phyloP scores from a whole-genome alignment of 2,888 invertebrate species.

The Lasioglossum villosulum region DNA sequence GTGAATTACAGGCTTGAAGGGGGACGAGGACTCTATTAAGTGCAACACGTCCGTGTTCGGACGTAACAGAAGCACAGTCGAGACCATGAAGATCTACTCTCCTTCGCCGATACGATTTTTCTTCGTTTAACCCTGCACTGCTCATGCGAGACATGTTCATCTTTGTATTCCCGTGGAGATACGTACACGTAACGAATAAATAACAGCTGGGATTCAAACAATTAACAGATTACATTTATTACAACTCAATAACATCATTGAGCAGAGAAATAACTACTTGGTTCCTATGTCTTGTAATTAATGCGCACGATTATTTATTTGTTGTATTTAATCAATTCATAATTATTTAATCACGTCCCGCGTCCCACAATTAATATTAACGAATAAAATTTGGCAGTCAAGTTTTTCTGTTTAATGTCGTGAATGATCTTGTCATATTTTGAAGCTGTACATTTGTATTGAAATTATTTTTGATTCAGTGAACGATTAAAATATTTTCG shows the following conservation, averaged over 20 bases:
- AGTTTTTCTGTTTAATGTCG: not conserved
- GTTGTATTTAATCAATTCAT: too few species aligned
- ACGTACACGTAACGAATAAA: not conserved
- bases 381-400: not conserved
- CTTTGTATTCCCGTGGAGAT: not conserved
- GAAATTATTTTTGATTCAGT: not conserved
- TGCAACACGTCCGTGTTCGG: slow-evolving; percentile 11
- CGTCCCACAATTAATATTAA: too few species aligned
- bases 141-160: not conserved
- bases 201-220: too few species aligned
- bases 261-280: too few species aligned
- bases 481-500: slow-evolving; percentile 30
- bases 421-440: not conserved
- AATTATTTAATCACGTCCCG: too few species aligned
- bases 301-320: too few species aligned
- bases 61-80: not conserved
- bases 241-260: too few species aligned
- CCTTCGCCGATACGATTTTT: not conserved
- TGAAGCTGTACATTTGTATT: too few species aligned
- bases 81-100: not conserved
- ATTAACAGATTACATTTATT: too few species aligned
- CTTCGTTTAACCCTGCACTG: not conserved
- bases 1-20: slow-evolving; percentile 13
- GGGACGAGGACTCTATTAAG: slow-evolving; percentile 11
- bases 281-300: too few species aligned